Evolutionary conservation across 1,140 invertebrate species (phyloP).

Genomic region (Conus betulinus): DNA sequence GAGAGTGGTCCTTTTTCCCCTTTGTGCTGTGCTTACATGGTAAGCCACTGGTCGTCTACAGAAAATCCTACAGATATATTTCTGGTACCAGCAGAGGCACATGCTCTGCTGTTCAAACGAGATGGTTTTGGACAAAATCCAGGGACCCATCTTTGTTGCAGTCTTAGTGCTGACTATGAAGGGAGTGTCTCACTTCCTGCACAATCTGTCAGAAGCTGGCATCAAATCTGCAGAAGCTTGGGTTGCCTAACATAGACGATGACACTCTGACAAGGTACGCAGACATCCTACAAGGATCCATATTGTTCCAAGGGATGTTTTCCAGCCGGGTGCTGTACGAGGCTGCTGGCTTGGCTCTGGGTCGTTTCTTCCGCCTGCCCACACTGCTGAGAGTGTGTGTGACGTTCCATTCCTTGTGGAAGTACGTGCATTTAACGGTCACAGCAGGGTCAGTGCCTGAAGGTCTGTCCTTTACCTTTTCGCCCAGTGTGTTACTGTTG

Average conservation of each 20-base stretch:
- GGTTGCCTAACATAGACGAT: neutral
- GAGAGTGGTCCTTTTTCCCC: constrained; percentile 10
- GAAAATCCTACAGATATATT: neutral
- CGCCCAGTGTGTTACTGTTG: neutral
- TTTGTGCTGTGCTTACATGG: constrained; percentile 18
- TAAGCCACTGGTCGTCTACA: neutral
- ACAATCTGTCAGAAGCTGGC: neutral
- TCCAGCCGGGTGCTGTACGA: constrained; percentile 14
- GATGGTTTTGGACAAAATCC: neutral
- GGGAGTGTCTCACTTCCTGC: constrained; percentile 1
- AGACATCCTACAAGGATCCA: neutral
- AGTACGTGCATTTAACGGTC: neutral
- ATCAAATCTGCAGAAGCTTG: neutral
- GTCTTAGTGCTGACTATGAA: constrained; percentile 23
- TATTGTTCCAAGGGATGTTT: neutral
- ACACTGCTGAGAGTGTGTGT: constrained; percentile 19
- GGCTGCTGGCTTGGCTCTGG: constrained; percentile 14
- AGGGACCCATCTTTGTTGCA: neutral
- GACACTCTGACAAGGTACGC: constrained; percentile 9
- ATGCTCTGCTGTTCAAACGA: constrained; percentile 1
- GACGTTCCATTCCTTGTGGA: constrained; percentile 16
- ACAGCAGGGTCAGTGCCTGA: neutral
- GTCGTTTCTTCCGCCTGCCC: neutral
- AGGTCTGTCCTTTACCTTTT: neutral
- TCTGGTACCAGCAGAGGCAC: neutral